phyloP scores from a whole-genome alignment of 2,113 vertebrate genomes.

The Thinocorus orbignyianus region DNA sequence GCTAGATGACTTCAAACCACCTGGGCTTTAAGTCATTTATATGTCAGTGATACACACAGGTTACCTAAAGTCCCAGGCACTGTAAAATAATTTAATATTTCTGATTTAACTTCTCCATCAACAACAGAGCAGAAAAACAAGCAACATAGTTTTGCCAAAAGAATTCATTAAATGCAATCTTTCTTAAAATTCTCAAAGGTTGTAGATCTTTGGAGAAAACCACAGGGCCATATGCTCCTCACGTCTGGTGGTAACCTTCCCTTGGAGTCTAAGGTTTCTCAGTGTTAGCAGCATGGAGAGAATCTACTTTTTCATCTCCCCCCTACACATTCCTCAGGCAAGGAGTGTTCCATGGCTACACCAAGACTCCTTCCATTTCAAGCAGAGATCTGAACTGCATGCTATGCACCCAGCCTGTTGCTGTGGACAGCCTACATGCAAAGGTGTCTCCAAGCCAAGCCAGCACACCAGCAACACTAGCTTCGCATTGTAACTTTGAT shows the following conservation, averaged over 20 bases:
- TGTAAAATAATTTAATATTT: not conserved
- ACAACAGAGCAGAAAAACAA: not conserved
- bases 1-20: not conserved
- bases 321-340: not conserved
- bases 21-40: not conserved
- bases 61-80: not conserved
- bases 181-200: not conserved
- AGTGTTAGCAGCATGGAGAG: not conserved
- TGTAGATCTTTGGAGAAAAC: not conserved
- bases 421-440: fast-evolving
- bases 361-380: not conserved
- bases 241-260: not conserved
- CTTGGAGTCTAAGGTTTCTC: not conserved
- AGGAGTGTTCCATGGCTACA: not conserved
- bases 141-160: not conserved
- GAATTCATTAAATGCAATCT: not conserved
- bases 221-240: not conserved
- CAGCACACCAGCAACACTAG: not conserved
- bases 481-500: not conserved
- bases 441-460: too few species aligned
- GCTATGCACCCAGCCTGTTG: not conserved
- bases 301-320: not conserved
- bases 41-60: not conserved
- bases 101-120: not conserved
- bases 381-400: not conserved